These are phyloP conservation scores for Brienomyrus brachyistius DNA, from an alignment of 2,113 vertebrate genomes.

Conservation along the genomic window DNA sequence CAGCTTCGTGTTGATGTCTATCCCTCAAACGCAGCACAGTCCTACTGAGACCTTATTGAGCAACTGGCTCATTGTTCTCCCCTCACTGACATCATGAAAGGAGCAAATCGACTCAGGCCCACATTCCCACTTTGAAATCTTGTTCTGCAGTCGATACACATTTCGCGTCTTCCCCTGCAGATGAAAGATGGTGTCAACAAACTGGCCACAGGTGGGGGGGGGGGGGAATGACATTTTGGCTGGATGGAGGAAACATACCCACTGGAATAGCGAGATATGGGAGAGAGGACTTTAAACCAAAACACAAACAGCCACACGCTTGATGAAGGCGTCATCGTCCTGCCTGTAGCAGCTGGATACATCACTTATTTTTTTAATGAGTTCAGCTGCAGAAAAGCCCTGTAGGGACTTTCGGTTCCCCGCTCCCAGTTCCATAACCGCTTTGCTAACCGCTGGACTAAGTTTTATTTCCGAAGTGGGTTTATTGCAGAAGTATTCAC, in stretches of 20 bases:
- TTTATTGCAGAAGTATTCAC: not conserved
- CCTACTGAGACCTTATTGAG: slow-evolving; percentile 21
- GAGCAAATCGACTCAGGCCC: not conserved
- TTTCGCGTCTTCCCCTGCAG: slow-evolving; percentile 2
- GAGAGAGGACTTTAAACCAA: not conserved
- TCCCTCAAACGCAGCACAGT: not conserved
- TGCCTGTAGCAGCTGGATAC: not conserved
- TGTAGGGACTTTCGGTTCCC: not conserved
- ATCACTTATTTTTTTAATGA: not conserved
- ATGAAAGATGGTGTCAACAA: slow-evolving; percentile 6
- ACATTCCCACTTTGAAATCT: slow-evolving; percentile 1
- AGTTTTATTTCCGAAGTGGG: not conserved
- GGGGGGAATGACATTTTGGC: not conserved
- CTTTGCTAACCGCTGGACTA: not conserved
- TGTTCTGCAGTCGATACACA: not conserved
- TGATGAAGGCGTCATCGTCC: not conserved
- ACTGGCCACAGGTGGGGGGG: not conserved
- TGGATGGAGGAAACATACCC: not conserved
- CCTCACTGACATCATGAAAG: slow-evolving; percentile 17
- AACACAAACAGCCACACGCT: not conserved
- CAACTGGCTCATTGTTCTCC: not conserved
- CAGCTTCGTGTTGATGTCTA: slow-evolving; percentile 11
- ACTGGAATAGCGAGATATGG: not conserved
- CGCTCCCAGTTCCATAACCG: not conserved
- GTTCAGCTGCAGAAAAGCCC: slow-evolving; percentile 4